These are phyloP conservation scores for Propithecus perrieri DNA, from an alignment of 2,797 vertebrate species.

Conservation along the genomic window DNA sequence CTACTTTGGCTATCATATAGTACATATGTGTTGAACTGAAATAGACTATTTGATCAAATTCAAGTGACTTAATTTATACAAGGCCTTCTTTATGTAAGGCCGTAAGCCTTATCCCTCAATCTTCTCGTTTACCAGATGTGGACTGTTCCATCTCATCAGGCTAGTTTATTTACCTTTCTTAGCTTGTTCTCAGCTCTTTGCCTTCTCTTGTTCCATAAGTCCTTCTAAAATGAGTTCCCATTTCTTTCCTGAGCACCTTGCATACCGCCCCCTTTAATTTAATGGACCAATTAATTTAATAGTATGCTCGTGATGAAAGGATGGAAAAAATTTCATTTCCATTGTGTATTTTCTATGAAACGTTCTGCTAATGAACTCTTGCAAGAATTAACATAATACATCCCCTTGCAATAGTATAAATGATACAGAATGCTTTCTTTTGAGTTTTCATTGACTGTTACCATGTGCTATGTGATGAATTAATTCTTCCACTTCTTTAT, in stretches of 20 bases:
- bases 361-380: not conserved
- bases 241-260: not conserved
- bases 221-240: not conserved
- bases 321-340: not conserved
- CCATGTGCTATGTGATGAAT: not conserved
- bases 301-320: not conserved
- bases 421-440: slow-evolving; percentile 14
- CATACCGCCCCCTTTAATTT: not conserved
- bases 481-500: slow-evolving; percentile 13
- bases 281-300: slow-evolving; percentile 16
- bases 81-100: not conserved
- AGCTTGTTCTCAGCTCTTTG: not conserved
- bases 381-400: not conserved
- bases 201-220: not conserved
- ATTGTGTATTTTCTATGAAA: slow-evolving; percentile 16
- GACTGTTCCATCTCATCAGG: not conserved
- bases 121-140: not conserved
- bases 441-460: slow-evolving; percentile 12
- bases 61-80: not conserved
- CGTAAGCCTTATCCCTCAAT: not conserved
- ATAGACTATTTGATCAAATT: slow-evolving; percentile 16
- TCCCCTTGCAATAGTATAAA: slow-evolving; percentile 10
- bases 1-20: not conserved
- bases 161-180: not conserved
- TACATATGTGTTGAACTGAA: slow-evolving; percentile 21